phyloP scores from a whole-genome alignment of 2,797 vertebrate species.

The Crocodylus rhombifer region DNA sequence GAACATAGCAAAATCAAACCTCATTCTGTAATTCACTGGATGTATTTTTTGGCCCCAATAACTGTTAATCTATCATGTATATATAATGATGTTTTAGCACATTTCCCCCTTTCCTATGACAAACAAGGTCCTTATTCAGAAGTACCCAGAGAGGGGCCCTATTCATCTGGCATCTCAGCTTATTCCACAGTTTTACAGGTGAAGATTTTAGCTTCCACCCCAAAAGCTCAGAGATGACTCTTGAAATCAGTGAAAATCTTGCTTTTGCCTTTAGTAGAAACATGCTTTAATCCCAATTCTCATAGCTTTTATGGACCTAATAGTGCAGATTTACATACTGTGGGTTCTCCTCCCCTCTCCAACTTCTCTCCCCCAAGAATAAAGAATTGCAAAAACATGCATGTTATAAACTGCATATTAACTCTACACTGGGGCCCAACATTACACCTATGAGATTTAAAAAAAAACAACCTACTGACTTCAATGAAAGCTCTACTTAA shows the following conservation, averaged over 20 bases:
- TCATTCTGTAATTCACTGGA: not conserved
- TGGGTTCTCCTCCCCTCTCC: too few species aligned
- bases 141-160: too few species aligned
- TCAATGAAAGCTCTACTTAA: not conserved
- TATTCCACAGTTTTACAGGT: not conserved
- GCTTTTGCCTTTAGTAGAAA: too few species aligned
- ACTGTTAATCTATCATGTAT: not conserved
- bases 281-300: not conserved
- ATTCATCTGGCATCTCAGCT: not conserved
- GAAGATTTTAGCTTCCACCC: not conserved
- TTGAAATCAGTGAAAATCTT: not conserved
- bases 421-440: not conserved
- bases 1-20: not conserved
- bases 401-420: not conserved
- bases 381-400: not conserved
- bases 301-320: not conserved
- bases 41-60: not conserved
- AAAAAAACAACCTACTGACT: not conserved
- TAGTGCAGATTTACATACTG: not conserved
- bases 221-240: not conserved
- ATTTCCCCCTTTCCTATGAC: not conserved
- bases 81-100: not conserved
- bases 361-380: not conserved
- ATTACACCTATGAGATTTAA: not conserved
- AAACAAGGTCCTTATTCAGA: not conserved